Evolutionary conservation across 1,140 invertebrate genomes (phyloP).

Genomic region (Harlomillsia oculata): DNA sequence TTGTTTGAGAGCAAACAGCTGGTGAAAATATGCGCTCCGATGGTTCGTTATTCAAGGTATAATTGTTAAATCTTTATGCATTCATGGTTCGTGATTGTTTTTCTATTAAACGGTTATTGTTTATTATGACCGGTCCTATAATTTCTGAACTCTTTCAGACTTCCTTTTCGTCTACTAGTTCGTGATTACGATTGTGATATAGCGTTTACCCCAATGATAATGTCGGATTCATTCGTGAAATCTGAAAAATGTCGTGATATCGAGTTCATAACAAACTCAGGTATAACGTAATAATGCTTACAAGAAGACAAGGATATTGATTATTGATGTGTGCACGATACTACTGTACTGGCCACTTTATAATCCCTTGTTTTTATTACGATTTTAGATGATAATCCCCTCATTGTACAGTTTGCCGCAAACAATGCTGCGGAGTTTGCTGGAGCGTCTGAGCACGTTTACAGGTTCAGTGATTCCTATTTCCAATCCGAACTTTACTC

Average conservation of each 20-base stretch:
- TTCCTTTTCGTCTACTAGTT: conserved; percentile 74
- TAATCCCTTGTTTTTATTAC: conserved; percentile 1
- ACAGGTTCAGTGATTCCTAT: conserved; percentile 50
- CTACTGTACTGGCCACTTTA: too few species aligned
- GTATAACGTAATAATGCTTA: too few species aligned
- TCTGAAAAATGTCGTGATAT: conserved; percentile 75
- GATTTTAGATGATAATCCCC: conserved; percentile 58
- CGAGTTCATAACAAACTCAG: conserved; percentile 72
- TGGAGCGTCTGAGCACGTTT: conserved; percentile 69
- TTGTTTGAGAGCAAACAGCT: conserved; percentile 55
- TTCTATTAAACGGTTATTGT: conserved; percentile 1
- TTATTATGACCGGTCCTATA: neutral
- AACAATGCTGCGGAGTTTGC: conserved; percentile 74
- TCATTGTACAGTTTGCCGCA: conserved; percentile 91
- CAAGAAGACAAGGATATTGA: too few species aligned
- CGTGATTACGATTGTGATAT: conserved; percentile 77
- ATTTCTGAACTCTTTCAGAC: conserved; percentile 42
- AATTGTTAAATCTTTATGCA: conserved; percentile 36
- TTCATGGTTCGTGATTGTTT: too few species aligned
- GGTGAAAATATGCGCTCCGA: conserved; percentile 80
- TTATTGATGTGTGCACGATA: too few species aligned
- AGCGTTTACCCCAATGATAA: conserved; percentile 91
- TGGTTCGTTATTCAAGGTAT: conserved; percentile 93
- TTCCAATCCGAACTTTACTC: neutral
- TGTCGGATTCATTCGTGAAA: conserved; percentile 83